phyloP scores from a whole-genome alignment of 2,888 invertebrate species.

The Atrina japonica region DNA sequence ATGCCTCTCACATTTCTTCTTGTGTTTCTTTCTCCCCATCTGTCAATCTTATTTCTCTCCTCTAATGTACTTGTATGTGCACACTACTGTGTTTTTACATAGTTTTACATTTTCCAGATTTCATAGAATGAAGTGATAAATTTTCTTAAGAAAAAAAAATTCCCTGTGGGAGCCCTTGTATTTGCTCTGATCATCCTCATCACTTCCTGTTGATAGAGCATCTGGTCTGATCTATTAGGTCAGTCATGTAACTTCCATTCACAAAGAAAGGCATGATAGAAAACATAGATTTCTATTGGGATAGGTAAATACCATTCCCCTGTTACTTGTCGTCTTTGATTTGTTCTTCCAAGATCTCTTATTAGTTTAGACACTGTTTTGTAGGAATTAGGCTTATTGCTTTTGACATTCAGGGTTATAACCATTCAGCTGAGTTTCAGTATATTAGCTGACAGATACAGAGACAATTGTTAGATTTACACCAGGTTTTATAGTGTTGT shows the following conservation, averaged over 20 bases:
- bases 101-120: no score
- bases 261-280: constrained; percentile 21
- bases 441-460: no score
- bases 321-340: neutral
- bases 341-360: no score
- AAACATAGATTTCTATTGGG: neutral
- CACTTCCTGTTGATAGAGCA: constrained; percentile 34
- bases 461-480: no score
- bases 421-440: no score
- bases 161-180: constrained; percentile 19
- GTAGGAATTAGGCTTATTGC: no score
- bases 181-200: constrained; percentile 23
- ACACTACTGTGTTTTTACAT: neutral
- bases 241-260: constrained; percentile 21
- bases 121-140: no score
- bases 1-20: no score
- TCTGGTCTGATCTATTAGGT: constrained; percentile 28
- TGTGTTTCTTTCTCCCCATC: constrained; percentile 5
- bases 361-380: no score
- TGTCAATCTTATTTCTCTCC: constrained; percentile 6
- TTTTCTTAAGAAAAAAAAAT: no score
- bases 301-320: neutral
- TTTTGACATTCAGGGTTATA: no score
- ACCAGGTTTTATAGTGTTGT: no score
- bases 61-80: neutral